Percentiles rank a stretch among this genome's conserved stretches.
These are phyloP conservation scores for Drosophila ambigua DNA, from an alignment of 1,140 invertebrate species.

Conservation along the genomic window DNA sequence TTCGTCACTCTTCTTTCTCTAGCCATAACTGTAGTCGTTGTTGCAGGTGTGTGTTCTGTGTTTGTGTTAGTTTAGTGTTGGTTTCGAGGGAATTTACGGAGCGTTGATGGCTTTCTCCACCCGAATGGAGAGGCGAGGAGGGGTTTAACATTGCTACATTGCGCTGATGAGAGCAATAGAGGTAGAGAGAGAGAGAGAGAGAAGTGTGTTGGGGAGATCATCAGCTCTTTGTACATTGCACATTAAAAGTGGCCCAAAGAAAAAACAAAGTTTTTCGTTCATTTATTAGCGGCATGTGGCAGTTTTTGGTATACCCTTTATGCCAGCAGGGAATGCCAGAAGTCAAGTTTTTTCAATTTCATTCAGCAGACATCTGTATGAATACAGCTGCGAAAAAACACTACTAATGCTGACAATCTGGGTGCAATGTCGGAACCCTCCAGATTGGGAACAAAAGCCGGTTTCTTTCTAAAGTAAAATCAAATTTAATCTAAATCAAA, in stretches of 20 bases:
- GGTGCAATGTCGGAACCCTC: too few species aligned
- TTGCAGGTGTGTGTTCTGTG: conserved; percentile 51
- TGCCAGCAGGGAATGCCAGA: too few species aligned
- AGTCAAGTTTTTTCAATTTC: too few species aligned
- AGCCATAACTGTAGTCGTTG: conserved; percentile 38
- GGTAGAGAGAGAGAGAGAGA: conserved; percentile 4
- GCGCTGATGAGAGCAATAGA: background rate
- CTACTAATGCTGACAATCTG: too few species aligned
- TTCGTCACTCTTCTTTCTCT: conserved; percentile 5
- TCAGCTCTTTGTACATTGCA: conserved; percentile 49
- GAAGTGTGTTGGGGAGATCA: background rate
- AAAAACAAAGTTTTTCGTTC: conserved; percentile 61
- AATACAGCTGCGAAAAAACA: too few species aligned
- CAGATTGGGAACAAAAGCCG: too few species aligned
- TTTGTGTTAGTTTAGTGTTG: conserved; percentile 51
- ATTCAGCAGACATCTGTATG: too few species aligned
- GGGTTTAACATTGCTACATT: conserved; percentile 48
- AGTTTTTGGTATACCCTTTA: conserved; percentile 35
- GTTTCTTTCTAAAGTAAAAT: too few species aligned
- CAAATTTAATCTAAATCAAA: too few species aligned
- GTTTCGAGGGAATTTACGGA: conserved; percentile 61
- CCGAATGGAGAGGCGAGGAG: conserved; percentile 1
- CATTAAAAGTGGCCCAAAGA: conserved; percentile 66
- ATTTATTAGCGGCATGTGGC: conserved; percentile 61
- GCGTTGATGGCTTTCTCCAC: conserved; percentile 75